Conservation (phyloP, 2,888 invertebrate genomes). For the Microplitis manilae region DNA sequence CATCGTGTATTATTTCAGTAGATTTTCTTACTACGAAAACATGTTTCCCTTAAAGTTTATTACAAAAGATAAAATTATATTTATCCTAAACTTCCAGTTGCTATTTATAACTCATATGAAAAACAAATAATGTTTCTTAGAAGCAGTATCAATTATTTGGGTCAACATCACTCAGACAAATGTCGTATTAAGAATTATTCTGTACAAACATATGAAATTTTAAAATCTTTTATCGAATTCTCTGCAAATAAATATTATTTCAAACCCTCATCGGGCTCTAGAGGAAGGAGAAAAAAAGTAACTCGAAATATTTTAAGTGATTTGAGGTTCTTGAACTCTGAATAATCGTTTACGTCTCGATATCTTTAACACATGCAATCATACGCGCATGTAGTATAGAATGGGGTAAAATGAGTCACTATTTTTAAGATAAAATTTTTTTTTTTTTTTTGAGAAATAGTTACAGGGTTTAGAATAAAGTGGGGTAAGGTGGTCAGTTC, state of each 20-base stretch:
- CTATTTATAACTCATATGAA: neutral
- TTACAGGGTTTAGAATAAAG: no score
- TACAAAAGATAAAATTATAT: neutral
- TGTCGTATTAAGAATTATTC: neutral
- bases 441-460: no score
- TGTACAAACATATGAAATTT: no score
- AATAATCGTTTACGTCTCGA: neutral
- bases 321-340: conserved; percentile 29
- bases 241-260: no score
- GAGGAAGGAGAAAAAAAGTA: neutral
- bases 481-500: no score
- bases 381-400: neutral
- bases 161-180: neutral
- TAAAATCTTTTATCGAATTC: no score
- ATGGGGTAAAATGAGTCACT: no score
- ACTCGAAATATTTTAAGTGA: conserved; percentile 27
- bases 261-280: no score
- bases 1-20: neutral
- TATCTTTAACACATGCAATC: neutral
- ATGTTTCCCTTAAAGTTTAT: neutral
- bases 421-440: no score
- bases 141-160: neutral
- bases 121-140: neutral
- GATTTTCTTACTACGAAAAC: neutral
- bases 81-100: neutral